Evolutionary conservation across 1,140 invertebrate genomes (phyloP), one percentile per base, ranked within the genome.

Genomic region (Eciton burchellii): DNA sequence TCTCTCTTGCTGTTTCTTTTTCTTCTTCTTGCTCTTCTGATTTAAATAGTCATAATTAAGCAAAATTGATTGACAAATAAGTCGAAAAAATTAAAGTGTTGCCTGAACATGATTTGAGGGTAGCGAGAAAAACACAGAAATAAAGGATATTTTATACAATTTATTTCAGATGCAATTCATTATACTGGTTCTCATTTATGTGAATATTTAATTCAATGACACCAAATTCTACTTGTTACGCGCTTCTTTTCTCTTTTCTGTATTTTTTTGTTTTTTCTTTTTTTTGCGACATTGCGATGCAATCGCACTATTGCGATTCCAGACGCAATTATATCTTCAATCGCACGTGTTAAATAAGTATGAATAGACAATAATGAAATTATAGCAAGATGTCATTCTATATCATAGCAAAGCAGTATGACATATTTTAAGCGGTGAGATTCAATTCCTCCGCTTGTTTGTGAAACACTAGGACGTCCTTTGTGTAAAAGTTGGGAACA

Each of bases 381-480:
- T 35, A 35, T 6, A 35, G 6, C 52, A 29, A 11, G 9, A 11
- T 72, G 52, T 70, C 3, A 21, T 35, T 1, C 11, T 4, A 43
- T 24, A n/a, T 49, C 11, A 11, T 4, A n/a, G 12, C 0, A 19
- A 0, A 16, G 12, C 9, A 12, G 9, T 35, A 26, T 60, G 21
- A 77, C 9, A 19, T 41, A 94, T 94, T 86, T 85, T 90, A 91
- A 41, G 73, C 63, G 19, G 89, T 87, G 9, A 86, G 56, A 47
- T 92, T 93, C 4, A 92, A 41, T 45, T 92, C 90, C 0, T 90
- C 87, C 12, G 65, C 62, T 11, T 89, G 68, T 84, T 95, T 95
- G 89, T 96, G 95, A 89, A 94, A 95, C 84, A 96, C 94, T 49
- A 93, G 86, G 3, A 96, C 94, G 83, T 96, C 95, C 56, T 94